Evolutionary conservation across 2,113 vertebrate species (phyloP).

Genomic region (Protobothrops mucrosquamatus): DNA sequence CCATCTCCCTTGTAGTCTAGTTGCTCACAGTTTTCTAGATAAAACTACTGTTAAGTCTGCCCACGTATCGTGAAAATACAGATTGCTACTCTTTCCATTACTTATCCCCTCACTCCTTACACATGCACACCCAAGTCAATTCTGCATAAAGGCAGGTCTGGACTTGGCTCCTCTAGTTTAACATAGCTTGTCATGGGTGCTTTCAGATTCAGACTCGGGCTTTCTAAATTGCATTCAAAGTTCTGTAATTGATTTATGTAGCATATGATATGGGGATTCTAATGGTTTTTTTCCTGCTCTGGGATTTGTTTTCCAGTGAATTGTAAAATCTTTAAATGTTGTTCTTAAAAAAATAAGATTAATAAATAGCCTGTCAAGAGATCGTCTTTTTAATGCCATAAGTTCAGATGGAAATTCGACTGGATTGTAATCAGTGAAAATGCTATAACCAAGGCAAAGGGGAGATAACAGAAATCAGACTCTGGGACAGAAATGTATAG

Average conservation of each 20-base stretch:
- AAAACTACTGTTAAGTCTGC: too few relatives aligned
- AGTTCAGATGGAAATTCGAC: not conserved
- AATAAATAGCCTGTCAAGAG: not conserved
- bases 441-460: not conserved
- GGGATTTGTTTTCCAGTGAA: not conserved
- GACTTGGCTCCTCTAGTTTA: not conserved
- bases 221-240: not conserved
- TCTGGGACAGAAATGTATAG: too few relatives aligned
- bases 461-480: too few relatives aligned
- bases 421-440: not conserved
- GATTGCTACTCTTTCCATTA: not conserved
- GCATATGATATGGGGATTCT: not conserved
- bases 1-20: too few relatives aligned
- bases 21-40: too few relatives aligned
- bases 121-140: not conserved
- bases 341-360: not conserved
- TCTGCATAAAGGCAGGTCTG: not conserved
- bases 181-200: not conserved
- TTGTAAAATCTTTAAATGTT: not conserved
- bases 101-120: not conserved
- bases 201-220: not conserved
- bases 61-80: too few relatives aligned
- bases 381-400: not conserved
- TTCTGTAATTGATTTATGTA: not conserved
- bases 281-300: not conserved